These are phyloP conservation scores for Episyrphus balteatus DNA, from an alignment of 1,140 invertebrate species.

Conservation along the genomic window DNA sequence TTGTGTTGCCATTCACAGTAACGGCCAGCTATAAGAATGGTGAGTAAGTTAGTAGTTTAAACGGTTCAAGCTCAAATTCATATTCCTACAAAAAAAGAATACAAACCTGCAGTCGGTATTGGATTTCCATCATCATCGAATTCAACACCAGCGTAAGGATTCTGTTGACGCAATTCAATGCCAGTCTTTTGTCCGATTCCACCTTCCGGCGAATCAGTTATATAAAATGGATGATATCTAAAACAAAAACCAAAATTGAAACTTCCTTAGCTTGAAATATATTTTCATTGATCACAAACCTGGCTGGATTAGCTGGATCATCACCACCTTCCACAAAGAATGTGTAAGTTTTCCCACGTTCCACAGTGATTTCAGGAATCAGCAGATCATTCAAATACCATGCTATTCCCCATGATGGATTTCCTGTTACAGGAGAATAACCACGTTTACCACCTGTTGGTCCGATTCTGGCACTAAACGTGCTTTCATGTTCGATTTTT, in stretches of 20 bases:
- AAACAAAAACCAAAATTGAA: not conserved
- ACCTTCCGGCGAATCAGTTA: conserved; percentile 74
- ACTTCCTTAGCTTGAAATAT: not conserved
- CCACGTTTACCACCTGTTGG: conserved; percentile 70
- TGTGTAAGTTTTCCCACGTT: conserved; percentile 78
- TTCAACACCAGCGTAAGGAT: conserved; percentile 69
- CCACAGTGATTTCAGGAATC: conserved; percentile 82
- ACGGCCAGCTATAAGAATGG: conserved; percentile 17
- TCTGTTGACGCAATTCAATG: conserved; percentile 53
- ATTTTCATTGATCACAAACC: conserved; percentile 35
- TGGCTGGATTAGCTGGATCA: conserved; percentile 52
- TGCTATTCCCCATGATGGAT: conserved; percentile 77
- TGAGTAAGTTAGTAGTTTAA: too few relatives aligned
- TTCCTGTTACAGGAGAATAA: conserved; percentile 69
- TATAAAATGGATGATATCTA: conserved; percentile 89
- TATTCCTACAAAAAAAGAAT: too few relatives aligned
- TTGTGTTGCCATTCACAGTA: conserved; percentile 33
- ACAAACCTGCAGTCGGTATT: conserved; percentile 60
- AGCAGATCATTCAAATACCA: conserved; percentile 90
- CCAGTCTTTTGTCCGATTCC: conserved; percentile 67
- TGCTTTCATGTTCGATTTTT: conserved; percentile 38
- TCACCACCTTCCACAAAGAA: conserved; percentile 76
- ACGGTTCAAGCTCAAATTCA: not conserved
- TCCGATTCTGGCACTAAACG: conserved; percentile 67
- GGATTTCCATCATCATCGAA: conserved; percentile 64